Conservation (phyloP, 2,113 vertebrate species). For the Chaetodon auriga region DNA sequence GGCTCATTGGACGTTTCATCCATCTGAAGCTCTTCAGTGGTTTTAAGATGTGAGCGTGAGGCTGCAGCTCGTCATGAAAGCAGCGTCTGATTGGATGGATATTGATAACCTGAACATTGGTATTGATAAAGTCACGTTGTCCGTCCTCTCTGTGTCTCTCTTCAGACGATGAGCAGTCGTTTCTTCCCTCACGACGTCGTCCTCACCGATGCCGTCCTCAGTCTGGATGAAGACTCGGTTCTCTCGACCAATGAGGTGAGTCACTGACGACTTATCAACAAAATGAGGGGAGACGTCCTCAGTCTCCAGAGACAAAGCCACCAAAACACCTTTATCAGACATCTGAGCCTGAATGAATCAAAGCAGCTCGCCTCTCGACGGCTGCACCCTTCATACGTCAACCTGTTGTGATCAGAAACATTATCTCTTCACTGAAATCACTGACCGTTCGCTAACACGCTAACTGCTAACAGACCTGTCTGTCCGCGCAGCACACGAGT, state of each 20-base stretch:
- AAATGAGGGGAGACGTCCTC: constrained; percentile 4
- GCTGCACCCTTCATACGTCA: not conserved
- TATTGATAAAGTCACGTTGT: not conserved
- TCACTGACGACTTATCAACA: constrained; percentile 41
- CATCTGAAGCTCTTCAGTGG: not conserved
- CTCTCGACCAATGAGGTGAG: constrained; percentile 88
- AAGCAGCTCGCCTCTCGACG: too few species aligned
- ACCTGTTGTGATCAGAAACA: not conserved
- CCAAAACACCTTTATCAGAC: constrained; percentile 9
- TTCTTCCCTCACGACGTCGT: constrained; percentile 83
- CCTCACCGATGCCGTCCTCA: constrained; percentile 84
- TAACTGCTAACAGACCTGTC: too few species aligned
- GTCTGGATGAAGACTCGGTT: constrained; percentile 87
- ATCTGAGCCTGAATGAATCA: constrained; percentile 22
- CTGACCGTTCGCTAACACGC: too few species aligned
- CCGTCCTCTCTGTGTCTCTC: constrained; percentile 13
- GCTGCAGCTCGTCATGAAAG: too few species aligned
- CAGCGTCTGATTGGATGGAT: too few species aligned
- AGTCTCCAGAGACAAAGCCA: constrained; percentile 4
- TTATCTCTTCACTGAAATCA: too few species aligned
- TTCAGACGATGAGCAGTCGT: constrained; percentile 86
- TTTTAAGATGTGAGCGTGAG: too few species aligned
- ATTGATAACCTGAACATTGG: too few species aligned
- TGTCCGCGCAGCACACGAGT: too few species aligned
- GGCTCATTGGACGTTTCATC: not conserved